Conservation (phyloP, 37 sponge, comb jelly and placozoan species). For the Lycopodina hypogea region DNA sequence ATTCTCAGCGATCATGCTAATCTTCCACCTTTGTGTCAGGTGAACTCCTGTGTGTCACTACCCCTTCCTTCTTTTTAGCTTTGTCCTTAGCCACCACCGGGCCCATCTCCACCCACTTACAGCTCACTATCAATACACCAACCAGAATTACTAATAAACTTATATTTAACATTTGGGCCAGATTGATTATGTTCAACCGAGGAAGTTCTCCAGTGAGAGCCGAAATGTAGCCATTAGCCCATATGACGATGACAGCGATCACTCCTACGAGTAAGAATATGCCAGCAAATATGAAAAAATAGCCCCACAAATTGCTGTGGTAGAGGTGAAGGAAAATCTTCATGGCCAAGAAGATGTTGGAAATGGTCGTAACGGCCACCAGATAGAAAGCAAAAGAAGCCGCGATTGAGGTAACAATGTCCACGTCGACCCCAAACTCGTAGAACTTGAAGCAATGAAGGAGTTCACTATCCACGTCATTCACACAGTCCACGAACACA, state of each 20-base stretch:
- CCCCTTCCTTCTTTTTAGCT: neutral
- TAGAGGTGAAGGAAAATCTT: slow-evolving; percentile 44
- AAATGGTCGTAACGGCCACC: slow-evolving; percentile 23
- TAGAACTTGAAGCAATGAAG: slow-evolving; percentile 59
- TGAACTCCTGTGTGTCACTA: neutral
- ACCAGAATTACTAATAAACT: slow-evolving; percentile 16
- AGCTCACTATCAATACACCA: slow-evolving; percentile 17
- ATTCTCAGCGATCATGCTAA: too few species aligned
- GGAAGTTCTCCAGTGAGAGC: neutral
- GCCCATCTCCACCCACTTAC: neutral
- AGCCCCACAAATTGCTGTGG: slow-evolving; percentile 40
- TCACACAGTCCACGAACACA: slow-evolving; percentile 31
- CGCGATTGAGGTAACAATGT: slow-evolving; percentile 33
- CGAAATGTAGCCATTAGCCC: neutral
- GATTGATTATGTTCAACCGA: slow-evolving; percentile 13
- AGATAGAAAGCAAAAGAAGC: slow-evolving; percentile 53
- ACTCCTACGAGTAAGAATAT: neutral
- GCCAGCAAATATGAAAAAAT: slow-evolving; percentile 6
- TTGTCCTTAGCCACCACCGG: neutral
- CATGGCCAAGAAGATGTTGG: slow-evolving; percentile 15
- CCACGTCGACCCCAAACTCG: slow-evolving; percentile 42
- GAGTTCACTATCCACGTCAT: neutral
- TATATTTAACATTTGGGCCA: slow-evolving; percentile 21
- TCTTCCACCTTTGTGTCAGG: too few species aligned
- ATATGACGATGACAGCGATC: neutral